Evolutionary conservation across 2,888 invertebrate species (phyloP).

Genomic region (Cosmia pyralina): DNA sequence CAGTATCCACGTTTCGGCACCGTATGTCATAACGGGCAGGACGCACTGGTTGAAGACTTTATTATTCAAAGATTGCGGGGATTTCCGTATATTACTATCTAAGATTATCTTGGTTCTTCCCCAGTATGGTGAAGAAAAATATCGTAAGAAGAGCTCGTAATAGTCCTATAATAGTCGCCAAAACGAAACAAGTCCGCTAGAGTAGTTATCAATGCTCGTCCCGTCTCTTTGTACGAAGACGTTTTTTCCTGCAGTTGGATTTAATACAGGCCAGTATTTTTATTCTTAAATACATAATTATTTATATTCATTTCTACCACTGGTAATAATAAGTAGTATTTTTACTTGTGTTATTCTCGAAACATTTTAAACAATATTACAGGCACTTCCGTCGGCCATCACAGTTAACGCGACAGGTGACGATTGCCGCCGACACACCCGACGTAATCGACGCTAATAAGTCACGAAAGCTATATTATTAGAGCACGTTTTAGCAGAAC

Average conservation of each 20-base stretch:
- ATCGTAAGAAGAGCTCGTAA: too few species aligned
- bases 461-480: conserved; percentile 53
- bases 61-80: too few species aligned
- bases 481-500: conserved; percentile 9
- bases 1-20: neutral
- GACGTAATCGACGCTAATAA: conserved; percentile 60
- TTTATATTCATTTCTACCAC: too few species aligned
- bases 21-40: too few species aligned
- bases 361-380: conserved; percentile 45
- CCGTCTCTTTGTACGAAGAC: neutral
- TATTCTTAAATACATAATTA: neutral
- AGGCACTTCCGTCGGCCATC: conserved; percentile 40
- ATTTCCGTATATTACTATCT: too few species aligned
- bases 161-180: too few species aligned
- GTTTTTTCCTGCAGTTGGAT: neutral
- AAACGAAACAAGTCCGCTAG: neutral
- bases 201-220: neutral
- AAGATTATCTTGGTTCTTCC: too few species aligned
- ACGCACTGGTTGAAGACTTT: too few species aligned
- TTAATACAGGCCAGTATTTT: neutral
- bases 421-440: conserved; percentile 65
- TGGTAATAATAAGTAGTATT: neutral
- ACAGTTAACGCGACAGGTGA: conserved; percentile 59
- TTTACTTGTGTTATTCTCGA: neutral
- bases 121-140: neutral